phyloP scores from a whole-genome alignment of 2,797 vertebrate species.

The Sebastes elongatus region DNA sequence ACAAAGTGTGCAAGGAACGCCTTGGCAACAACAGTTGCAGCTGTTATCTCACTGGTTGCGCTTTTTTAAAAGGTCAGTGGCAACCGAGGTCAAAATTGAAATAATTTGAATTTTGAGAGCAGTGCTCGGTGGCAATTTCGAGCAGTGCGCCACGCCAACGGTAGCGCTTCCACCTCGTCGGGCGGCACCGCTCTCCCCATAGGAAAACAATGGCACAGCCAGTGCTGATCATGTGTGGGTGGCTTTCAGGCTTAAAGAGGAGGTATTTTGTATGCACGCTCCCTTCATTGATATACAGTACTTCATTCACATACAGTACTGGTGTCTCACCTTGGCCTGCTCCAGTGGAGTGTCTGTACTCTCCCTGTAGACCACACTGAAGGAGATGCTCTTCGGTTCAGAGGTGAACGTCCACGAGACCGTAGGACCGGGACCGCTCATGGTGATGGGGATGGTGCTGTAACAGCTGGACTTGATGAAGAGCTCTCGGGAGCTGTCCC shows the following conservation, averaged over 20 bases:
- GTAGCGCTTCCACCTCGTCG: neutral
- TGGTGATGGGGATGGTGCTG: slow-evolving; percentile 88
- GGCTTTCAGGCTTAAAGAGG: neutral
- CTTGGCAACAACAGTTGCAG: neutral
- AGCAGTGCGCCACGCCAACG: neutral
- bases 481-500: slow-evolving; percentile 87
- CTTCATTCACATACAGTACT: neutral
- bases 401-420: slow-evolving; percentile 96
- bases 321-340: slow-evolving; percentile 87
- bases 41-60: no score
- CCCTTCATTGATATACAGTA: neutral
- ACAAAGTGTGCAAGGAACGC: neutral
- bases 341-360: slow-evolving; percentile 83
- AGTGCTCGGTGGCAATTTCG: neutral
- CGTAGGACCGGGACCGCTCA: slow-evolving; percentile 82
- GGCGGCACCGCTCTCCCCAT: neutral
- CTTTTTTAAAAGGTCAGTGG: neutral
- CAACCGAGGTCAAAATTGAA: no score
- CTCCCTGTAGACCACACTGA: slow-evolving; percentile 92
- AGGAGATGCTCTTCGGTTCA: slow-evolving; percentile 93
- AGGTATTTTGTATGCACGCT: neutral
- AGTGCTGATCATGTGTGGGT: neutral
- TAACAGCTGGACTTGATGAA: slow-evolving; percentile 94
- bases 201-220: no score
- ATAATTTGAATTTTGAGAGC: neutral